Conservation (phyloP, 2,888 invertebrate genomes). For the Blera fallax region DNA sequence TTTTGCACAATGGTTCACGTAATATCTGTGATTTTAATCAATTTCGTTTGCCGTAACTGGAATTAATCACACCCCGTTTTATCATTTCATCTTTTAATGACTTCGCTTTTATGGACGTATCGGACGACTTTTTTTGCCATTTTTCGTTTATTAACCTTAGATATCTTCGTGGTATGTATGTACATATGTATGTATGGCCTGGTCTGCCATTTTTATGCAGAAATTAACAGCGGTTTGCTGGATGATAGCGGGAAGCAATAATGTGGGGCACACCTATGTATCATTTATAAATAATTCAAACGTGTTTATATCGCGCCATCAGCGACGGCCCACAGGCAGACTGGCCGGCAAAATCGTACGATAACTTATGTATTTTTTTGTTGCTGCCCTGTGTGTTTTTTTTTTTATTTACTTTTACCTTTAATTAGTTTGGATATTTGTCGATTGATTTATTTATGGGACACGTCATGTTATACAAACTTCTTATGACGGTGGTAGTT, state of each 20-base stretch:
- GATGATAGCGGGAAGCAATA: conserved; percentile 14
- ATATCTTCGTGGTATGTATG: background rate
- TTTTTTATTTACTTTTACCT: background rate
- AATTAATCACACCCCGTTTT: background rate
- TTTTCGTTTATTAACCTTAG: conserved; percentile 32
- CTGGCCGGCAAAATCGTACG: conserved; percentile 24
- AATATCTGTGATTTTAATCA: conserved; percentile 1
- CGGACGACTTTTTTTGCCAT: background rate
- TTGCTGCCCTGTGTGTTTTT: background rate
- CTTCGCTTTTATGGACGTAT: background rate
- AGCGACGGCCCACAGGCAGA: background rate
- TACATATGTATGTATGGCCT: background rate
- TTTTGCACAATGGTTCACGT: background rate
- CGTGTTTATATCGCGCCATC: background rate
- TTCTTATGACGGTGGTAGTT: background rate
- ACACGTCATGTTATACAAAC: background rate
- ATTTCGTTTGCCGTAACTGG: background rate
- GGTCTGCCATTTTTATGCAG: background rate
- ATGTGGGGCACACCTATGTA: conserved; percentile 20
- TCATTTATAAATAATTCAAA: conserved; percentile 8
- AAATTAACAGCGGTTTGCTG: background rate
- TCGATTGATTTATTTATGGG: background rate
- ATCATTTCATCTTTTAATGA: background rate
- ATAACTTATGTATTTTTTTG: background rate
- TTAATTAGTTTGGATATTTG: background rate